Base-by-base conservation (phyloP, 2,113 vertebrate genomes). In the Toxotes chatareus region DNA sequence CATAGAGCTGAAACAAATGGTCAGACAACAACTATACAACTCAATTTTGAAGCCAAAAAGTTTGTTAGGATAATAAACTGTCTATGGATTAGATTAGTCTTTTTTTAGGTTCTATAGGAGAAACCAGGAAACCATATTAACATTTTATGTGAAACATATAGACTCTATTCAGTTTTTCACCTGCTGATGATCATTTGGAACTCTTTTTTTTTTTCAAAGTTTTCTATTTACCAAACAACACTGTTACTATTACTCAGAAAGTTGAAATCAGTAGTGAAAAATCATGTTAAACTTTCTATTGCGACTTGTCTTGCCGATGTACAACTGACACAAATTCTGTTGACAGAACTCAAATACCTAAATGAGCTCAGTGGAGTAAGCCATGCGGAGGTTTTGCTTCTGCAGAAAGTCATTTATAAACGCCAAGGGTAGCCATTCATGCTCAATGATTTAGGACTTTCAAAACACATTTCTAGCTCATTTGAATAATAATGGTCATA, bases 401-500 rank as follows among this genome's bases (percentile, higher is more conserved):
- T 91, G 93, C 93, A 90, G 91, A 95, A 94, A 94, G 92, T 89
- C 94, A 95, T 94, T 94, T 95, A 92, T 94, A 94, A 94, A 93
- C 89, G 93, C 91, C 93, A 93, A 93, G 93, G 92, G 93, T 93
- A 92, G 90, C 90, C 93, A 91, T 94, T 95, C 93, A 93, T 93
- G 93, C 93, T 93, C 94, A 94, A 88, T 95, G 92, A 96, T 95
- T 96, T 95, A 94, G 91, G 93, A 95, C 93, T 93, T 94, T 94
- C 91, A 95, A 94, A 95, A 95, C 91, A 92, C 92, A 94, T 93
- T 94, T 92, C 90, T 89, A 79, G 87, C 93, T 95, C 92, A 96
- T 95, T 96, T 95, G 90, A 95, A 95, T 96, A 95, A 95, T 95
- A 95, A 95, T 94, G 94, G 93, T 94, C 94, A 93, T 94, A 93